phyloP scores from a whole-genome alignment of 1,140 invertebrate species.

The Drosophila baimaii region DNA sequence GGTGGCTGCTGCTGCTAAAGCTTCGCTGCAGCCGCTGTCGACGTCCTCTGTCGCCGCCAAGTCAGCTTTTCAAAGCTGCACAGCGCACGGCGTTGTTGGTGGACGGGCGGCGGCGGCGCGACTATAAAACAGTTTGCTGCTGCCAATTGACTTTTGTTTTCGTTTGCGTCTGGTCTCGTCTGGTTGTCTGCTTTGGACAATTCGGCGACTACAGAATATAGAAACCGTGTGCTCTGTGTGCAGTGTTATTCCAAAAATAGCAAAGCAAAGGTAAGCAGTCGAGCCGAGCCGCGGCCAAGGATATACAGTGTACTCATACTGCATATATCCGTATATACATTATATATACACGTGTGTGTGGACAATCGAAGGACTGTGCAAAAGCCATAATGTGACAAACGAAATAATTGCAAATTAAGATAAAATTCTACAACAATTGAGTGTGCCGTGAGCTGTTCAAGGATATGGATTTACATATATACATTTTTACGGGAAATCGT shows the following conservation, averaged over 20 bases:
- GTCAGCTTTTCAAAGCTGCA: constrained; percentile 53
- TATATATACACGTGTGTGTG: constrained; percentile 32
- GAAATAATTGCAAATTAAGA: constrained; percentile 11
- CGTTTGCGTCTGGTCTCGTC: constrained; percentile 82
- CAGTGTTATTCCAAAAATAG: constrained; percentile 45
- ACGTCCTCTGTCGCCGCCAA: constrained; percentile 14
- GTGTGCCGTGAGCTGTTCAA: constrained; percentile 50
- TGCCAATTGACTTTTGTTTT: constrained; percentile 80
- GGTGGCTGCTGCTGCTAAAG: constrained; percentile 11
- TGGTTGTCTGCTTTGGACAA: constrained; percentile 75
- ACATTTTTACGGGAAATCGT: too few species aligned
- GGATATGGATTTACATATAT: constrained; percentile 43
- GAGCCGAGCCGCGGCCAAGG: constrained; percentile 51
- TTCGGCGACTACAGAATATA: constrained; percentile 53
- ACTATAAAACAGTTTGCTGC: constrained; percentile 77
- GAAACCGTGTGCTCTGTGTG: constrained; percentile 41
- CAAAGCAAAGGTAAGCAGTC: constrained; percentile 75
- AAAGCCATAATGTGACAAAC: constrained; percentile 37
- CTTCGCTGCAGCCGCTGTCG: constrained; percentile 31
- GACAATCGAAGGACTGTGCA: constrained; percentile 48
- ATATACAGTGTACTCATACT: constrained; percentile 55
- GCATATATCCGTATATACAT: constrained; percentile 12
- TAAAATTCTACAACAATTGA: constrained; percentile 20
- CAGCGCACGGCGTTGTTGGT: constrained; percentile 36
- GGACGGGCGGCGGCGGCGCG: constrained; percentile 28